These are phyloP conservation scores for Aepyceros melampus DNA, from an alignment of 2,113 vertebrate species.

Conservation along the genomic window DNA sequence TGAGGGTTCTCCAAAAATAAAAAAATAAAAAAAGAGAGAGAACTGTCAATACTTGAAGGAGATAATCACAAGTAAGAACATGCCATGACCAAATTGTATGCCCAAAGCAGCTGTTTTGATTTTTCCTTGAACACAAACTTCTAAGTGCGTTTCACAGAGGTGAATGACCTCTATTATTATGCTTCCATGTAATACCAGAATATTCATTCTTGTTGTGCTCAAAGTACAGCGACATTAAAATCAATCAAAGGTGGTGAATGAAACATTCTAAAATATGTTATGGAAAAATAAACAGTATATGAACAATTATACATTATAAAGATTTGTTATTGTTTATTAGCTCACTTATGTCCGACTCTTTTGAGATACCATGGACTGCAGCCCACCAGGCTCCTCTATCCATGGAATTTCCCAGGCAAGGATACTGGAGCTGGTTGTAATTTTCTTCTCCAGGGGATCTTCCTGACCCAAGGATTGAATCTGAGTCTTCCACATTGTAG, in stretches of 20 bases:
- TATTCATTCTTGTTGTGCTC: background rate
- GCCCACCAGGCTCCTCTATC: background rate
- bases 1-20: background rate
- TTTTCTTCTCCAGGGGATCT: background rate
- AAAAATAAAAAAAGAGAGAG: background rate
- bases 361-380: background rate
- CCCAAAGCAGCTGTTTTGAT: background rate
- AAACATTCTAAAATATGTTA: background rate
- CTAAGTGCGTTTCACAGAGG: background rate
- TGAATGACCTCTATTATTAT: background rate
- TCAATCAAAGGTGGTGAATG: background rate
- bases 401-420: background rate
- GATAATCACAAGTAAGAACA: background rate
- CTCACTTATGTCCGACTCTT: background rate
- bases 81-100: background rate
- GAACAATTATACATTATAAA: background rate
- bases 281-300: background rate
- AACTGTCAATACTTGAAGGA: background rate
- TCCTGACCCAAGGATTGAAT: background rate
- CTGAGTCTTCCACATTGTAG: background rate
- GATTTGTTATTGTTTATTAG: background rate
- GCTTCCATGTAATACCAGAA: background rate
- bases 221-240: background rate
- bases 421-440: background rate
- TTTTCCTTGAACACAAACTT: background rate